These are phyloP conservation scores for Cryptocheilus praepositus DNA, from an alignment of 2,888 invertebrate species.

Conservation along the genomic window DNA sequence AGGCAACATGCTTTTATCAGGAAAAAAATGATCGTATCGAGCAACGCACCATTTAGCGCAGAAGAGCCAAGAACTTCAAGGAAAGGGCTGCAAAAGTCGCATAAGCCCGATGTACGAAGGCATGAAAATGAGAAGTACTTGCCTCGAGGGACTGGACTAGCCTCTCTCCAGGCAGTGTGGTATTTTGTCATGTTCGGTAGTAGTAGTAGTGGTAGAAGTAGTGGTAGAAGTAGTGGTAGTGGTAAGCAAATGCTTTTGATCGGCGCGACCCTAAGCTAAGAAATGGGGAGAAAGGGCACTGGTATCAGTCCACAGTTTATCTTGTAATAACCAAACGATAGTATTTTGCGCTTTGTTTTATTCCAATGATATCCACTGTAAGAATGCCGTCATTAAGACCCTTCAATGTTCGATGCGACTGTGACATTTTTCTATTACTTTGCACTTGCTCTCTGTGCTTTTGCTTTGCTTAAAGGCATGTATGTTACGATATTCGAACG, in stretches of 20 bases:
- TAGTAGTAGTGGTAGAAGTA: slow-evolving; percentile 72
- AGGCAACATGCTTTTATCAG: slow-evolving; percentile 55
- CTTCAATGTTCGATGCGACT: slow-evolving; percentile 41
- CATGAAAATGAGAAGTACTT: slow-evolving; percentile 73
- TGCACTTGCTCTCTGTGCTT: slow-evolving; percentile 43
- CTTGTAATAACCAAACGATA: slow-evolving; percentile 54
- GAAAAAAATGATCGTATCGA: slow-evolving; percentile 38
- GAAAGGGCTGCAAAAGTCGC: slow-evolving; percentile 68
- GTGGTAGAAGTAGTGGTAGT: slow-evolving; percentile 74
- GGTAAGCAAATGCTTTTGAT: slow-evolving; percentile 75
- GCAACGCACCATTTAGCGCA: slow-evolving; percentile 53
- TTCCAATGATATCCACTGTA: slow-evolving; percentile 52
- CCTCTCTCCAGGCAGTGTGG: slow-evolving; percentile 75
- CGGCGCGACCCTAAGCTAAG: slow-evolving; percentile 75
- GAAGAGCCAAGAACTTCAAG: slow-evolving; percentile 56
- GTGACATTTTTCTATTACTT: slow-evolving; percentile 46
- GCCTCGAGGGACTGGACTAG: slow-evolving; percentile 74
- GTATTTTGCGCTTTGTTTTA: slow-evolving; percentile 40
- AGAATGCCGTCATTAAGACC: slow-evolving; percentile 45
- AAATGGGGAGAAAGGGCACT: slow-evolving; percentile 75
- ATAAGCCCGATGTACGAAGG: slow-evolving; percentile 63
- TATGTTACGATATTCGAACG: slow-evolving; percentile 49
- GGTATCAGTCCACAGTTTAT: slow-evolving; percentile 71
- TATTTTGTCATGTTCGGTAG: slow-evolving; percentile 75
- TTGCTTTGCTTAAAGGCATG: slow-evolving; percentile 42